Conservation (phyloP, 1,140 invertebrate species). For the Epicauta chinensis region DNA sequence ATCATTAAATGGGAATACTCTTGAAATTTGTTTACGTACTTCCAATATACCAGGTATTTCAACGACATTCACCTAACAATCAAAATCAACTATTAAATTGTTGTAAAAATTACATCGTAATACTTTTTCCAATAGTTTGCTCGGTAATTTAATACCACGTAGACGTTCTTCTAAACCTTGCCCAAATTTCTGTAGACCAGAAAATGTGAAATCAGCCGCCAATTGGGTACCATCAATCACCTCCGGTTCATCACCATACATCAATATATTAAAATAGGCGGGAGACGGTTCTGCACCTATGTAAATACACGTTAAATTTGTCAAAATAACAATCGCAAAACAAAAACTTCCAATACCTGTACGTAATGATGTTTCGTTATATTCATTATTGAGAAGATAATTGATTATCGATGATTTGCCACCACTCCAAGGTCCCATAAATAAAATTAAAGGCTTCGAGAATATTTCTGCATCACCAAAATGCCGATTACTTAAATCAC, state of each 20-base stretch:
- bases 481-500: conserved; percentile 86
- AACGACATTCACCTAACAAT: conserved; percentile 80
- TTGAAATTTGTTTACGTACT: conserved; percentile 86
- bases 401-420: conserved; percentile 94
- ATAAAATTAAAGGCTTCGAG: conserved; percentile 85
- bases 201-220: conserved; percentile 88
- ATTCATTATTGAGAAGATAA: conserved; percentile 84
- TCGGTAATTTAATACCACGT: conserved; percentile 72
- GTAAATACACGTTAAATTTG: conserved; percentile 19
- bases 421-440: conserved; percentile 94
- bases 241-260: conserved; percentile 79
- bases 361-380: conserved; percentile 71
- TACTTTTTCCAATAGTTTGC: conserved; percentile 75
- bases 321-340: not conserved
- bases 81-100: not conserved
- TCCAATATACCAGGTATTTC: conserved; percentile 95
- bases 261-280: conserved; percentile 89
- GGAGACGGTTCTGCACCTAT: conserved; percentile 92
- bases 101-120: conserved; percentile 8
- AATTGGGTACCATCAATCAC: conserved; percentile 86
- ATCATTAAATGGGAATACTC: conserved; percentile 91
- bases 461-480: conserved; percentile 93
- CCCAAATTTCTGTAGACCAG: conserved; percentile 90
- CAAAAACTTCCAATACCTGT: conserved; percentile 58
- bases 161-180: conserved; percentile 86